These are phyloP conservation scores for Musca domestica DNA, from an alignment of 1,140 invertebrate species.

Conservation along the genomic window DNA sequence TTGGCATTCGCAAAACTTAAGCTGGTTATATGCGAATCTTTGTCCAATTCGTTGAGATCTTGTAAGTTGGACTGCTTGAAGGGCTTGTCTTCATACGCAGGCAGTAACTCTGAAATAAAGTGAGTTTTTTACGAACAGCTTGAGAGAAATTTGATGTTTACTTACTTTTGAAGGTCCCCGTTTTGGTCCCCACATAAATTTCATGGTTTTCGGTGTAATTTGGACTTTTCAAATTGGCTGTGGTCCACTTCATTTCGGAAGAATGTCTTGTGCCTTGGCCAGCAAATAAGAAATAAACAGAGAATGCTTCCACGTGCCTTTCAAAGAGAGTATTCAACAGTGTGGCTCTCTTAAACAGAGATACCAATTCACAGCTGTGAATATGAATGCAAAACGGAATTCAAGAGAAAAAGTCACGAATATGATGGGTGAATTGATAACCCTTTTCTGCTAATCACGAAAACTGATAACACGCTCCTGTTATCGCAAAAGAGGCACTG, in stretches of 20 bases:
- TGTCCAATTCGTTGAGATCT: constrained; percentile 55
- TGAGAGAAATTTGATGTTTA: not conserved
- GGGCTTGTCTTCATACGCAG: constrained; percentile 39
- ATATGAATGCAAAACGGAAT: too few relatives aligned
- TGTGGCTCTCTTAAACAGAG: not conserved
- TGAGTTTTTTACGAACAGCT: not conserved
- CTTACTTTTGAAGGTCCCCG: constrained; percentile 52
- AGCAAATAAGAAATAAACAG: constrained; percentile 10
- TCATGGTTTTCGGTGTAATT: constrained; percentile 49
- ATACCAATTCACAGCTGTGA: too few relatives aligned
- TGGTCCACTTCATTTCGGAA: constrained; percentile 46
- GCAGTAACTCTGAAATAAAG: constrained; percentile 38
- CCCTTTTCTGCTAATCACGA: too few relatives aligned
- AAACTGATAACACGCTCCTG: too few relatives aligned
- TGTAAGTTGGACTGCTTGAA: constrained; percentile 53
- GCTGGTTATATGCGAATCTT: constrained; percentile 61
- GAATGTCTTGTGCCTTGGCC: too few relatives aligned
- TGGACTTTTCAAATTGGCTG: constrained; percentile 44
- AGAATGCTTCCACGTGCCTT: constrained; percentile 11
- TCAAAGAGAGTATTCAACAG: not conserved
- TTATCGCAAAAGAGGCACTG: too few relatives aligned
- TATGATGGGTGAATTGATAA: too few relatives aligned
- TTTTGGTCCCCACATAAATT: constrained; percentile 51
- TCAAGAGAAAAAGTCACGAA: too few relatives aligned
- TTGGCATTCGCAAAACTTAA: constrained; percentile 68